These are phyloP conservation scores for Brachymystax lenok DNA, from an alignment of 2,797 vertebrate genomes.

Conservation along the genomic window DNA sequence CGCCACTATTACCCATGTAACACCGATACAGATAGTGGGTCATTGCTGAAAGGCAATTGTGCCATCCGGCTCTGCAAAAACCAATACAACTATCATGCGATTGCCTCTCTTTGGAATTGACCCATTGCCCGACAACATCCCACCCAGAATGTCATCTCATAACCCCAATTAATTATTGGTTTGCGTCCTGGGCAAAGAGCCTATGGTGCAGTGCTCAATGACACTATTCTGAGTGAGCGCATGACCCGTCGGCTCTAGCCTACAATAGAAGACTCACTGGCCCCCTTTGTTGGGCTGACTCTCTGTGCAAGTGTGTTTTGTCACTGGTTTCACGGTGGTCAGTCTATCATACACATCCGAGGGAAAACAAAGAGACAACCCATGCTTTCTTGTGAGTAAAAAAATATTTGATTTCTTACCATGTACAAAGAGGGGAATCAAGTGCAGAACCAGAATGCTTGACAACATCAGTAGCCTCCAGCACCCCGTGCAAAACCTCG, in stretches of 20 bases:
- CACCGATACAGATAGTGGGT: constrained; percentile 17
- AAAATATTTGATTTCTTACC: constrained; percentile 62
- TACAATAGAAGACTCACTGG: constrained; percentile 63
- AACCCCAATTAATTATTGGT: not conserved
- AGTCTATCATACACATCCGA: not conserved
- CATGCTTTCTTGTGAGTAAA: not conserved
- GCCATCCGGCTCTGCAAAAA: constrained; percentile 4
- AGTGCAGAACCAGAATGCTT: constrained; percentile 67
- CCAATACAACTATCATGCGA: not conserved
- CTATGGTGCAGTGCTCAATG: not conserved
- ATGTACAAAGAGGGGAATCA: constrained; percentile 64
- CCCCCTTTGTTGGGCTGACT: constrained; percentile 47
- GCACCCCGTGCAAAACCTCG: constrained; percentile 61
- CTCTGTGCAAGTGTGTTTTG: not conserved
- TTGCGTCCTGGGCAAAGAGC: not conserved
- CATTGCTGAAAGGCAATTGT: not conserved
- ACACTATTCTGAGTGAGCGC: not conserved
- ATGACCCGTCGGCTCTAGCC: constrained; percentile 44
- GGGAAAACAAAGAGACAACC: not conserved
- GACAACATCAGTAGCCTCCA: constrained; percentile 69
- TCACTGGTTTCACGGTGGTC: not conserved
- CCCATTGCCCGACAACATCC: not conserved
- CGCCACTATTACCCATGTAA: constrained; percentile 20
- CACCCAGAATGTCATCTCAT: not conserved
- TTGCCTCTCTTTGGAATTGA: constrained; percentile 1